Evolutionary conservation across 2,113 vertebrate species (phyloP).

Genomic region (Patagioenas fasciata): DNA sequence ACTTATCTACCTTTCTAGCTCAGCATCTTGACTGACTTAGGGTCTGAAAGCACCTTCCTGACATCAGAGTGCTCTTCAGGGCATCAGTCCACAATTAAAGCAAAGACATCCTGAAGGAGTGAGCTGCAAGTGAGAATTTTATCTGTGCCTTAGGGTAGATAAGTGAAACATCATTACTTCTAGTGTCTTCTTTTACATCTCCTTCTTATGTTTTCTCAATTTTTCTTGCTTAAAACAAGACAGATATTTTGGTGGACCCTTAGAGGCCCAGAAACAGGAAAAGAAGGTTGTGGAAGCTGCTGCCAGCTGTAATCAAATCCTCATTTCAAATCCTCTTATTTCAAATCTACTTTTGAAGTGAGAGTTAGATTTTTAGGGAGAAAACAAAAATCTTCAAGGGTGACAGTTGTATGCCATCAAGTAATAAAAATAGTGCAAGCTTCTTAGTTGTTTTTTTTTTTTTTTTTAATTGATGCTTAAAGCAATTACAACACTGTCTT

Average conservation of each 20-base stretch:
- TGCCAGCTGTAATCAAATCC: background rate
- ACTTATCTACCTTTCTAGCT: background rate
- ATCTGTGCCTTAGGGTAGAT: background rate
- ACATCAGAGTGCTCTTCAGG: background rate
- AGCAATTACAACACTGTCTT: background rate
- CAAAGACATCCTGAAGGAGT: background rate
- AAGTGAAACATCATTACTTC: background rate
- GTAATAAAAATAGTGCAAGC: background rate
- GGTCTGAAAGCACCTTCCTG: background rate
- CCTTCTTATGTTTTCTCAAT: background rate
- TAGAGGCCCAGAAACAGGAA: background rate
- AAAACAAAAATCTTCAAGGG: background rate
- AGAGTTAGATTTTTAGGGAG: background rate
- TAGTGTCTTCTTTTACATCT: background rate
- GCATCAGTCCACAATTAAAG: background rate
- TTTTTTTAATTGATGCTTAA: background rate
- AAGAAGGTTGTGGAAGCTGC: background rate
- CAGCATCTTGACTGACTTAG: background rate
- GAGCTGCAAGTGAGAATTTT: background rate
- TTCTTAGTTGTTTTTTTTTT: background rate
- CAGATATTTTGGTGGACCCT: background rate
- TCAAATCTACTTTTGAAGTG: background rate
- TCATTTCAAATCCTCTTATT: background rate
- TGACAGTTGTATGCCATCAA: background rate
- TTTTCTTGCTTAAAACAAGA: background rate